Conservation (phyloP, 2,797 vertebrate species). For the Myripristis murdjan region DNA sequence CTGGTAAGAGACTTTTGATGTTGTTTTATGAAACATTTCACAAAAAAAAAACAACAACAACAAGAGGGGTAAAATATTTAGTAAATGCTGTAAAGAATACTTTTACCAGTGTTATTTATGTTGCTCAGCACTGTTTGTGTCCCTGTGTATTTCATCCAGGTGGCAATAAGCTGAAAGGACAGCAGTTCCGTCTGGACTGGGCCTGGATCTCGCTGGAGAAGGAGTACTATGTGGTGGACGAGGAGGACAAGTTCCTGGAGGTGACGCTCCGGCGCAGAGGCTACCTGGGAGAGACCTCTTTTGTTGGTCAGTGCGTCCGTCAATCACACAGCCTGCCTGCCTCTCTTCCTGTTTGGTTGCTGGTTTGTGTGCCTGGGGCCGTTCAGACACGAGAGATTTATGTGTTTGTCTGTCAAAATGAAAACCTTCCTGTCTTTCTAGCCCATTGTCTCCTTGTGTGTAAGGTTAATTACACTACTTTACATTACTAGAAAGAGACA, state of each 20-base stretch:
- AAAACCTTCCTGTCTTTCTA: too few species aligned
- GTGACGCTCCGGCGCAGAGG: slow-evolving; percentile 92
- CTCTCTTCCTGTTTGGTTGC: background rate
- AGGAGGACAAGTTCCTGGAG: slow-evolving; percentile 91
- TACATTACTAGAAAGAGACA: too few species aligned
- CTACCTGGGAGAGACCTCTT: slow-evolving; percentile 95
- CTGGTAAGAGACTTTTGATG: background rate
- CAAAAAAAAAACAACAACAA: background rate
- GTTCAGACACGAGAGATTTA: too few species aligned
- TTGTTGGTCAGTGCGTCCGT: slow-evolving; percentile 90
- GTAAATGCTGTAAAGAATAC: background rate
- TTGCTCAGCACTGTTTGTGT: background rate
- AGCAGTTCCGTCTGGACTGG: slow-evolving; percentile 93
- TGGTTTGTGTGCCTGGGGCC: background rate
- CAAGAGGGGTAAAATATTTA: background rate
- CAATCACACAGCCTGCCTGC: slow-evolving; percentile 19
- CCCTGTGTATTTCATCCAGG: slow-evolving; percentile 81
- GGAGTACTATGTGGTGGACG: slow-evolving; percentile 92
- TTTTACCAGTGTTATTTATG: too few species aligned
- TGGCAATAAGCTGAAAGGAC: slow-evolving; percentile 91
- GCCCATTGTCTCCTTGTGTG: too few species aligned
- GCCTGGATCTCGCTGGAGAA: slow-evolving; percentile 96
- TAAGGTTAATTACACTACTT: too few species aligned
- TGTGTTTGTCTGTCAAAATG: too few species aligned
- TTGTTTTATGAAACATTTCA: slow-evolving; percentile 1